Percentiles rank a stretch among this genome's conserved stretches.
Conservation (phyloP, 2,888 invertebrate species). For the Aspidiotus rigidus region DNA sequence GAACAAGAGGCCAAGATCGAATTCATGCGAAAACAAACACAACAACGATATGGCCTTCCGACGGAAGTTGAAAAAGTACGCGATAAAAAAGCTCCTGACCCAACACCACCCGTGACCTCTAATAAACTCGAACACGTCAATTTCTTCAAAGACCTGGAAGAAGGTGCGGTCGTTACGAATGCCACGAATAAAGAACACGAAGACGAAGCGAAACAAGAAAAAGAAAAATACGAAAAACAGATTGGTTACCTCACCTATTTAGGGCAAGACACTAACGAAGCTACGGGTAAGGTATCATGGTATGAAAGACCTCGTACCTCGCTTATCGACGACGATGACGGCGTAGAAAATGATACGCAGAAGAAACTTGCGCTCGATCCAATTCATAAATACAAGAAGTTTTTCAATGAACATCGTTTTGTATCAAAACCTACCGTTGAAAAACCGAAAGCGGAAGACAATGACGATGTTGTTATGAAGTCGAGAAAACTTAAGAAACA, state of each 20-base stretch:
- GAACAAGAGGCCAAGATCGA: slow-evolving; percentile 76
- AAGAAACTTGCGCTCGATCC: slow-evolving; percentile 65
- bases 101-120: slow-evolving; percentile 23
- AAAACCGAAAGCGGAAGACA: slow-evolving; percentile 42
- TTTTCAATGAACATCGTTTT: slow-evolving; percentile 37
- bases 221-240: slow-evolving; percentile 94
- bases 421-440: slow-evolving; percentile 40
- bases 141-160: slow-evolving; percentile 76
- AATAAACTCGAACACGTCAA: slow-evolving; percentile 58
- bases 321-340: slow-evolving; percentile 44
- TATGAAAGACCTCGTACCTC: slow-evolving; percentile 63
- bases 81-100: slow-evolving; percentile 38
- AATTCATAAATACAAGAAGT: slow-evolving; percentile 44
- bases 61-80: slow-evolving; percentile 1
- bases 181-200: slow-evolving; percentile 78
- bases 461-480: slow-evolving; percentile 40
- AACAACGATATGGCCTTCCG: slow-evolving; percentile 41
- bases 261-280: slow-evolving; percentile 84
- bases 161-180: slow-evolving; percentile 54
- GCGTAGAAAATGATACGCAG: slow-evolving; percentile 57
- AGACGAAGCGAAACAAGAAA: slow-evolving; percentile 78
- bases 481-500: slow-evolving; percentile 39
- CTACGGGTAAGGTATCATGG: slow-evolving; percentile 77
- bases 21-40: slow-evolving; percentile 56
- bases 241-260: slow-evolving; percentile 93